A percentile compares a stretch with the other conserved stretches of the same genome.
These are phyloP conservation scores for Chaetodon trifascialis DNA, from an alignment of 2,113 vertebrate species.

Conservation along the genomic window DNA sequence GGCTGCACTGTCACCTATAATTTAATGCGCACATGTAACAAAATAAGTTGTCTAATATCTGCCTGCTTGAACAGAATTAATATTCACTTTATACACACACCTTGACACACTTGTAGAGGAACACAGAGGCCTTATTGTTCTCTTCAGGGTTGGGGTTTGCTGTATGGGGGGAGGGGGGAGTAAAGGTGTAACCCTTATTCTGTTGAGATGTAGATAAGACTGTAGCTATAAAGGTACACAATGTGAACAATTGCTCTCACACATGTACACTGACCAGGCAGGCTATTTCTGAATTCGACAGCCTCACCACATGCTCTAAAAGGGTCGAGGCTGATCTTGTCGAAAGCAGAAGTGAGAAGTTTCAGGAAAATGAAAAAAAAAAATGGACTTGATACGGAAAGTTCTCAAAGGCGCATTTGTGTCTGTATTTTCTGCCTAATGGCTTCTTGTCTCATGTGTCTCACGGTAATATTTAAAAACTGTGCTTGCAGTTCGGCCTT, in stretches of 20 bases:
- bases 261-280: conserved; percentile 80
- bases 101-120: conserved; percentile 42
- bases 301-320: conserved; percentile 82
- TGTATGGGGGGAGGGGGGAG: background rate
- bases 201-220: conserved; percentile 80
- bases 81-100: background rate
- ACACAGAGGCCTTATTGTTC: conserved; percentile 52
- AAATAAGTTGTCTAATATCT: background rate
- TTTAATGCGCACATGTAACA: background rate
- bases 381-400: conserved; percentile 56
- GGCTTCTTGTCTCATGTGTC: background rate
- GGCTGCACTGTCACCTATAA: background rate
- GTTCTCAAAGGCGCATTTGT: conserved; percentile 75
- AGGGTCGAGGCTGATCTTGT: conserved; percentile 79
- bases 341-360: conserved; percentile 89
- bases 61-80: background rate
- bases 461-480: background rate
- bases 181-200: conserved; percentile 68
- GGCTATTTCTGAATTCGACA: conserved; percentile 84
- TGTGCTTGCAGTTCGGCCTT: conserved; percentile 6
- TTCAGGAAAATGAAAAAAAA: conserved; percentile 84
- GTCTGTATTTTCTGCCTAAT: conserved; percentile 25
- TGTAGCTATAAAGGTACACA: conserved; percentile 76
- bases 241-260: conserved; percentile 81
- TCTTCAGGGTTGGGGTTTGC: conserved; percentile 56